phyloP scores from a whole-genome alignment of 2,113 vertebrate species.

The Prietella phreatophila region DNA sequence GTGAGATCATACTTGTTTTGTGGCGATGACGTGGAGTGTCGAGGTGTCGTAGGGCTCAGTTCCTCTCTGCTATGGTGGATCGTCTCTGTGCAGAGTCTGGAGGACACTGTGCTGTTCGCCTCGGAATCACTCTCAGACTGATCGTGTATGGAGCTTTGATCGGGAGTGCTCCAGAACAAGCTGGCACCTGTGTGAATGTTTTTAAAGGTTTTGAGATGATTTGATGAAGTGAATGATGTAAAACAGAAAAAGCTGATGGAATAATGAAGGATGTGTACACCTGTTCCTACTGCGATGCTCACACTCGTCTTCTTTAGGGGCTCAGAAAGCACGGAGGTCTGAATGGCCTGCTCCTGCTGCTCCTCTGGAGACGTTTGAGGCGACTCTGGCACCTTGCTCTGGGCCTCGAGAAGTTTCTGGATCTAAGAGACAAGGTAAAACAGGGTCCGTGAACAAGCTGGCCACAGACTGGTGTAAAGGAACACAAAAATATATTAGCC shows the following conservation, averaged over 20 bases:
- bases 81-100: constrained; percentile 74
- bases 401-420: constrained; percentile 87
- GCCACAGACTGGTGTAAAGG: not conserved
- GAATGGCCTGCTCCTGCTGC: constrained; percentile 64
- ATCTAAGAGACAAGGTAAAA: constrained; percentile 71
- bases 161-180: constrained; percentile 80
- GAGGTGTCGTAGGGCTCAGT: constrained; percentile 51
- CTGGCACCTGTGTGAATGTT: constrained; percentile 79
- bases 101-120: constrained; percentile 66
- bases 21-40: constrained; percentile 3
- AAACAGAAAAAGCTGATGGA: not conserved
- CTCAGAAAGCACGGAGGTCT: constrained; percentile 57
- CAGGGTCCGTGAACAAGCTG: not conserved
- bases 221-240: not conserved
- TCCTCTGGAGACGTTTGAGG: constrained; percentile 8
- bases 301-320: constrained; percentile 68
- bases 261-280: constrained; percentile 62
- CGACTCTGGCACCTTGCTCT: constrained; percentile 59
- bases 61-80: constrained; percentile 67
- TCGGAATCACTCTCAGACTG: constrained; percentile 51
- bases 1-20: constrained; percentile 20
- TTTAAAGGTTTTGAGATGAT: not conserved
- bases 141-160: constrained; percentile 47
- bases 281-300: constrained; percentile 92
- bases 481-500: not conserved